Conservation (phyloP, 1,140 invertebrate genomes). For the Adelges cooleyi region DNA sequence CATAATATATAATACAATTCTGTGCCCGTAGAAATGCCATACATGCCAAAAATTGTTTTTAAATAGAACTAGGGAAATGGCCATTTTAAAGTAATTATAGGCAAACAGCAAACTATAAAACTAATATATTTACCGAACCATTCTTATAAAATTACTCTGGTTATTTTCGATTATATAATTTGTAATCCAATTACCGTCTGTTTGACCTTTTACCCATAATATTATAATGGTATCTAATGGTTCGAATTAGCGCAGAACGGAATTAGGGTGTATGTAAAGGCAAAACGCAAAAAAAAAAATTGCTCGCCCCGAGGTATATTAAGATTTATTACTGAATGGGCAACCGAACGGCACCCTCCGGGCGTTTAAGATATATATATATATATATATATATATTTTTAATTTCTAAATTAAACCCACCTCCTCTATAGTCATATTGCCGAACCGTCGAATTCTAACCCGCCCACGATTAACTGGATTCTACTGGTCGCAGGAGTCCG, state of each 20-base stretch:
- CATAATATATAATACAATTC: no score
- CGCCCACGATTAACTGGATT: background rate
- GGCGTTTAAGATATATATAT: background rate
- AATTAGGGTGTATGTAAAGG: background rate
- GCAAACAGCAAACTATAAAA: no score
- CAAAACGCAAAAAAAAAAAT: background rate
- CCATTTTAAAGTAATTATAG: no score
- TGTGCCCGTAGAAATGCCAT: no score
- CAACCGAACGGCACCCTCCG: background rate
- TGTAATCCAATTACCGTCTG: no score
- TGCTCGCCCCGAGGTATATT: background rate
- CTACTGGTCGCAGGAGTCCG: no score
- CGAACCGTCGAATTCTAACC: background rate
- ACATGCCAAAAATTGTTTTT: no score
- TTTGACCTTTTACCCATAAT: background rate
- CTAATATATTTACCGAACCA: no score
- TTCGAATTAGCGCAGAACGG: background rate
- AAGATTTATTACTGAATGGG: conserved; percentile 8
- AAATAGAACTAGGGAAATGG: no score
- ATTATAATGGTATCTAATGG: background rate
- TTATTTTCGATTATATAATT: no score
- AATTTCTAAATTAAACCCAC: background rate
- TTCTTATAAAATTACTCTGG: no score
- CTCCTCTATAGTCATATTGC: background rate
- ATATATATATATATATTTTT: no score